Evolutionary conservation across 2,888 invertebrate species (phyloP).

Genomic region (Pyrrhia umbra): DNA sequence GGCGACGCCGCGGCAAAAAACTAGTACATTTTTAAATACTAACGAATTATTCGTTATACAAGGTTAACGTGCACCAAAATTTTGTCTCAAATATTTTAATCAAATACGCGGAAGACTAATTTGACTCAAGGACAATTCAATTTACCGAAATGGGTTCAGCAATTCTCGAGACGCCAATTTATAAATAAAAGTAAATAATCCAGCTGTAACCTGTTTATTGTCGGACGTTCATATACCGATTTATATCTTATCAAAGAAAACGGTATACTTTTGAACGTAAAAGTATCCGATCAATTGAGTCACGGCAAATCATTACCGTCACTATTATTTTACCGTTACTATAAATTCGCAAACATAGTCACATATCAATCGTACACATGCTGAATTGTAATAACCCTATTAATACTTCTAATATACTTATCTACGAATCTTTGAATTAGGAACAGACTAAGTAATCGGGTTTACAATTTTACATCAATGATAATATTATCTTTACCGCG

Average conservation of each 20-base stretch:
- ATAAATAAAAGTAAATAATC: constrained; percentile 1
- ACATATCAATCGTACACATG: constrained; percentile 32
- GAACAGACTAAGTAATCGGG: neutral
- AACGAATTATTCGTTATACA: too few species aligned
- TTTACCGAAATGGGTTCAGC: constrained; percentile 37
- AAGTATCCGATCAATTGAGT: constrained; percentile 36
- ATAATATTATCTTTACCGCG: too few species aligned
- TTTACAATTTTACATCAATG: too few species aligned
- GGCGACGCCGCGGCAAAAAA: too few species aligned
- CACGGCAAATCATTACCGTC: constrained; percentile 38
- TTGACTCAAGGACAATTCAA: constrained; percentile 34
- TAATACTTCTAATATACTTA: constrained; percentile 5
- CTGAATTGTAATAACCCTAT: constrained; percentile 45
- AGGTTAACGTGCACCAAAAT: neutral
- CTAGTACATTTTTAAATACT: too few species aligned
- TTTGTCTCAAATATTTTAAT: neutral
- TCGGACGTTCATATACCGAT: constrained; percentile 19
- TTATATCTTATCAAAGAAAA: constrained; percentile 24
- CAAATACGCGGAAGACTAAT: constrained; percentile 31
- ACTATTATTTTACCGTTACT: constrained; percentile 50
- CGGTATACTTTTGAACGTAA: constrained; percentile 3
- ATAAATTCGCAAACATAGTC: constrained; percentile 37
- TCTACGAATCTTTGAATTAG: neutral
- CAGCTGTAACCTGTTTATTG: constrained; percentile 13
- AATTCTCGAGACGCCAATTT: constrained; percentile 30